Base-by-base conservation (phyloP, 2,797 vertebrate genomes). In the Amniataba percoides region DNA sequence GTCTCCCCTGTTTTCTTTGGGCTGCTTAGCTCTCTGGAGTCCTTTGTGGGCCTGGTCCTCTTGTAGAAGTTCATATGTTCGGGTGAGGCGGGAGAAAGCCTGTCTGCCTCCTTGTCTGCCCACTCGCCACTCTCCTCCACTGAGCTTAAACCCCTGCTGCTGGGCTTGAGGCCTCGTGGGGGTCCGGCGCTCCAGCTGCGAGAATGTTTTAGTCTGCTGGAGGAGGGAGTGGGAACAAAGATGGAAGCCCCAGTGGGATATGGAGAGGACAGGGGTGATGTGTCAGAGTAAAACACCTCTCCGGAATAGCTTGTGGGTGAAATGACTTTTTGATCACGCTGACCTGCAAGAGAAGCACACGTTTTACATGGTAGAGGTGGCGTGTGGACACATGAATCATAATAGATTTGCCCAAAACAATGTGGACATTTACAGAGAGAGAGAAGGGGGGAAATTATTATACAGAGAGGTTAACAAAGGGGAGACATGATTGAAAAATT, bases 251-350 rank as follows among this genome's bases (percentile, higher is more conserved):
- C 81, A 63, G 92, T 78, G 86, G 94, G 87, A 88, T 95, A 93
- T 93, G 95, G 93, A 93, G 93, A 81, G 95, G 94, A 88, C 93
- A 80, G 81, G 68, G 93, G 92, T 84, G 94, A 94, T 53, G 97
- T 94, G 90, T 96, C 95, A 78, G 95, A 96, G 89, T 91, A 91
- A 83, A 93, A 92, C 73, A 90, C 76, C 21, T 92, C 92, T 86
- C 77, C 70, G 65, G 85, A 87, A 90, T 94, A 92, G 92, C 88
- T 94, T 91, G 94, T 82, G 66, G 95, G 93, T 94, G 94, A 93
- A 91, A 95, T 94, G 90, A 82, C 85, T 83, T 86, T 94, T 92
- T 86, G 90, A 92, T 96, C 95, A 93, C 77, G 92, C 89, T 94
- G 94, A 96, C 95, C 97, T 98, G 90, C 7, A 73, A 86, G 48